Evolutionary conservation across 1,140 invertebrate genomes (phyloP).

Genomic region (Nasonia vitripennis): DNA sequence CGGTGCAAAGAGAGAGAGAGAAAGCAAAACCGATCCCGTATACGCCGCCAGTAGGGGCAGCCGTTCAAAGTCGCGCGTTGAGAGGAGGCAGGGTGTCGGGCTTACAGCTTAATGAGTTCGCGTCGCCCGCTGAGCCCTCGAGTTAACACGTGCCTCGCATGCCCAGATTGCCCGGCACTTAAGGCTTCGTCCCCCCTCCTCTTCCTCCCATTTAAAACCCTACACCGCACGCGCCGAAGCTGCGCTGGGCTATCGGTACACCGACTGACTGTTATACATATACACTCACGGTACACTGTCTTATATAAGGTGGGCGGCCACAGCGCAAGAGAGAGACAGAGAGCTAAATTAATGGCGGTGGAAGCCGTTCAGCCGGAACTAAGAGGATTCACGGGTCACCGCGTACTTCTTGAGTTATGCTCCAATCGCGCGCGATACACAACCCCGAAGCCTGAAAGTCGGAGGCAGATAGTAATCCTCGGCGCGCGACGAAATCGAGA

Average conservation of each 20-base stretch:
- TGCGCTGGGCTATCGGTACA: not conserved
- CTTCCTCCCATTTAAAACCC: not conserved
- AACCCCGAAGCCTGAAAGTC: slow-evolving; percentile 12
- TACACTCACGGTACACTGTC: not conserved
- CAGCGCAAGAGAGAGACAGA: not conserved
- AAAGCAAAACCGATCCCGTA: not conserved
- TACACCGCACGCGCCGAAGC: slow-evolving; percentile 24
- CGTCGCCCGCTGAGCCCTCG: not conserved
- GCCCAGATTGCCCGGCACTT: slow-evolving; percentile 31
- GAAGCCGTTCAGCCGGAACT: slow-evolving; percentile 58
- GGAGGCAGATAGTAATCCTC: not conserved
- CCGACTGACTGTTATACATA: not conserved
- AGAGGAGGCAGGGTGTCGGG: not conserved
- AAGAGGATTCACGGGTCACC: slow-evolving; percentile 63
- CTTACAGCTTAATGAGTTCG: slow-evolving; percentile 19
- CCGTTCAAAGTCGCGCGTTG: slow-evolving; percentile 3
- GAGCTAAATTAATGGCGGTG: slow-evolving; percentile 64
- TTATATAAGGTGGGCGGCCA: slow-evolving; percentile 50
- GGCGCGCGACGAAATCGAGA: not conserved
- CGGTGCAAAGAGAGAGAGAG: not conserved
- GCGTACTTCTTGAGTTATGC: slow-evolving; percentile 58
- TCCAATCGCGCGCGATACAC: slow-evolving; percentile 14
- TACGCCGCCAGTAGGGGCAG: not conserved
- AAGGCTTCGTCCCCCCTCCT: slow-evolving; percentile 49
- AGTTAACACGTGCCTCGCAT: slow-evolving; percentile 19